Percentiles rank a stretch among this genome's conserved stretches.
Evolutionary conservation across 35 echinoderm and acorn worm genomes (phyloP).

Genomic region (Apostichopus japonicus): DNA sequence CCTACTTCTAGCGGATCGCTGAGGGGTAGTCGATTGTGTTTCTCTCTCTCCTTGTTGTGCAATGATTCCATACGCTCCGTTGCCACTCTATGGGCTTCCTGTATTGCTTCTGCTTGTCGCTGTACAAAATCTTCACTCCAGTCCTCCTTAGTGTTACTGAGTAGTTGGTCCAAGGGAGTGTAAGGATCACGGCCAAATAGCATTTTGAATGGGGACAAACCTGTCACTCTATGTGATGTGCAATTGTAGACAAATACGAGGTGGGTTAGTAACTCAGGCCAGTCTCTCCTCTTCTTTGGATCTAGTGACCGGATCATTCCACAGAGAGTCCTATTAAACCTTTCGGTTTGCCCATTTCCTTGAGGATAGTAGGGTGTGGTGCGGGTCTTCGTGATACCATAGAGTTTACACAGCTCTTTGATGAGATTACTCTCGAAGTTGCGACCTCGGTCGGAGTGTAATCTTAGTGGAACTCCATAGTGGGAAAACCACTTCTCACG

Average conservation of each 20-base stretch:
- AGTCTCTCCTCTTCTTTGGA: not conserved
- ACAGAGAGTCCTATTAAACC: conserved; percentile 56
- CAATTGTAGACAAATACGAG: conserved; percentile 3
- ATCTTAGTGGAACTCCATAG: not conserved
- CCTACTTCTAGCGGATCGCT: conserved; percentile 25
- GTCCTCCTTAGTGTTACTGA: not conserved
- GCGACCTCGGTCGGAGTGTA: conserved; percentile 14
- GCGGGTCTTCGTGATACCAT: conserved; percentile 48
- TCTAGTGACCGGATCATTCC: conserved; percentile 3
- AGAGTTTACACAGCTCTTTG: conserved; percentile 28
- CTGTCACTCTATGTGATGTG: conserved; percentile 30
- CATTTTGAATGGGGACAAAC: conserved; percentile 25
- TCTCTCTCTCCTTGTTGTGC: not conserved
- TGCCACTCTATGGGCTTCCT: conserved; percentile 7
- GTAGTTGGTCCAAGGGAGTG: conserved; percentile 42
- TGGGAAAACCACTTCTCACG: not conserved
- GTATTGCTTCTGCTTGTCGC: not conserved
- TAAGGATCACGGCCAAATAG: conserved; percentile 40
- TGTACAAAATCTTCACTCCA: conserved; percentile 50
- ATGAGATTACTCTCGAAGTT: conserved; percentile 7
- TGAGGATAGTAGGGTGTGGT: conserved; percentile 55
- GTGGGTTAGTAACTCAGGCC: conserved; percentile 22
- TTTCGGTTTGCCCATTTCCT: conserved; percentile 51
- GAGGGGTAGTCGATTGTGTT: not conserved
- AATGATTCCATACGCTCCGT: not conserved